Percentiles rank a stretch among this genome's conserved stretches.
These are phyloP conservation scores for Latrodectus hesperus DNA, from an alignment of 2,888 invertebrate species.

Conservation along the genomic window DNA sequence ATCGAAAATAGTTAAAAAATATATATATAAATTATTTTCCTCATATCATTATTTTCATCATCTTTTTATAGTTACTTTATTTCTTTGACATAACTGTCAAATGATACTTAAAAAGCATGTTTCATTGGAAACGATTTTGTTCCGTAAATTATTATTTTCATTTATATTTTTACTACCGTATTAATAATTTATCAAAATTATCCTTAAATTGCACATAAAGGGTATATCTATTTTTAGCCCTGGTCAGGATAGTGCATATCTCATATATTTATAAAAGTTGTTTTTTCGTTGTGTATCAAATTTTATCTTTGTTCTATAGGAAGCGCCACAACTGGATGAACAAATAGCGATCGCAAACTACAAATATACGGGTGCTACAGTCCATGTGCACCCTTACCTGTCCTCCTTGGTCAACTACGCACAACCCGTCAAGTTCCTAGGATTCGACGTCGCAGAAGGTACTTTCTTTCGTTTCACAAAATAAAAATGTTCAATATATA, in stretches of 20 bases:
- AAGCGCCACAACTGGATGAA: constrained; percentile 69
- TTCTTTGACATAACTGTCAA: background rate
- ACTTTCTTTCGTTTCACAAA: constrained; percentile 74
- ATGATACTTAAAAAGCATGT: background rate
- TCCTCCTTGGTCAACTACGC: constrained; percentile 99
- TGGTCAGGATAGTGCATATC: too few relatives aligned
- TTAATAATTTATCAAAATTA: too few relatives aligned
- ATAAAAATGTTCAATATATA: too few relatives aligned
- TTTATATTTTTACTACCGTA: too few relatives aligned
- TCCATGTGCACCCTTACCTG: constrained; percentile 98
- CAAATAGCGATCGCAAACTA: constrained; percentile 76
- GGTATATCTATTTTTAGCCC: too few relatives aligned
- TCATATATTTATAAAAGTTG: background rate
- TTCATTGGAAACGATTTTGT: too few relatives aligned
- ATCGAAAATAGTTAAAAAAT: too few relatives aligned
- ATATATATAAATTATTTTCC: too few relatives aligned
- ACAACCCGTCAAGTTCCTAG: constrained; percentile 98
- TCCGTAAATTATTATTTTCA: too few relatives aligned
- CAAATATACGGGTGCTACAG: constrained; percentile 96
- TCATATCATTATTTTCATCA: background rate
- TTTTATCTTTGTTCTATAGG: constrained; percentile 20
- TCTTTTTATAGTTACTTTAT: background rate
- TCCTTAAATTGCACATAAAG: too few relatives aligned
- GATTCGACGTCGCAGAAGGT: constrained; percentile 98
- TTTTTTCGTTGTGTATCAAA: background rate